Base-by-base conservation (phyloP, 2,797 vertebrate genomes). In the Sebastes alutus region DNA sequence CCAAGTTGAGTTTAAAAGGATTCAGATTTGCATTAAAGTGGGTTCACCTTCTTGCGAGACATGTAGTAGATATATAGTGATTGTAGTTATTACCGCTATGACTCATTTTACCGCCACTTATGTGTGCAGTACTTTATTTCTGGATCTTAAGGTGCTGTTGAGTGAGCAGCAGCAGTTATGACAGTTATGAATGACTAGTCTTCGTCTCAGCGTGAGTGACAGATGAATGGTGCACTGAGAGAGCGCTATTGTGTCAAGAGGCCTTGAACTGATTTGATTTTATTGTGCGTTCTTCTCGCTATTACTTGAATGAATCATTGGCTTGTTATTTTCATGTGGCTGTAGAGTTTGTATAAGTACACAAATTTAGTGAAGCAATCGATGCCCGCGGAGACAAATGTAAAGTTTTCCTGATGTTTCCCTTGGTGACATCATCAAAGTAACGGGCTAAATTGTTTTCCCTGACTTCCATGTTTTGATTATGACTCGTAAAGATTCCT, bases 371-470 rank as follows among this genome's bases (percentile, higher is more conserved):
- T 80, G 77, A 75, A 73, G 79, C 32, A 72, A 58, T 78, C 12
- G 29, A 86, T 84, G 83, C 83, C 83, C 83, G 78, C 75, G 30
- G 76, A 89, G 86, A 87, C 77, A 64, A 77, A 84, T 66, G 69
- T 72, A 65, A 76, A 73, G 77, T 71, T 81, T 91, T 90, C 92
- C 92, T 93, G 92, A 85, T 85, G 72, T 84, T 92, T 87, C 75
- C 78, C 80, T 85, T 75, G 73, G 87, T 93, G 91, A 93, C 93
- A 94, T 94, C 93, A 92, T 93, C 86, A 90, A 90, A 90, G 87
- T 81, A 78, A 80, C 69, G 71, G 86, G 84, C 42, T 86, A 52
- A 78, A 75, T 77, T 23, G 56, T 81, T 91, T 87, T 92, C 90
- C 93, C 92, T 93, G 93, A 92, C 91, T 86, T 85, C 75, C 55